These are phyloP conservation scores for Rhyacichthys aspro DNA, from an alignment of 2,797 vertebrate species.

Conservation along the genomic window DNA sequence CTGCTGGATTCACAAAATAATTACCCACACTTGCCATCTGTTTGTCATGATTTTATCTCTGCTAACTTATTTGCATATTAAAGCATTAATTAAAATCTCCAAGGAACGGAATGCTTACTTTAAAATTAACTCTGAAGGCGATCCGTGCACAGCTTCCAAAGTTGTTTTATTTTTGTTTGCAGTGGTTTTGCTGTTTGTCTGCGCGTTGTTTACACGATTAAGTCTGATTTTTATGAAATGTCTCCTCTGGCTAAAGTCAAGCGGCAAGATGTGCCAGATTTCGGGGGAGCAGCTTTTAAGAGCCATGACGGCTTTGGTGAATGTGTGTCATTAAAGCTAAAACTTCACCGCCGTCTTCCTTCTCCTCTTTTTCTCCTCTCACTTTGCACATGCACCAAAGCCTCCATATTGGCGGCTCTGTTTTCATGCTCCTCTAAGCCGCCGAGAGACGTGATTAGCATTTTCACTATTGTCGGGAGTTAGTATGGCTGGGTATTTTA, in stretches of 20 bases:
- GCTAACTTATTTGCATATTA: slow-evolving; percentile 98
- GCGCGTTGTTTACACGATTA: slow-evolving; percentile 70
- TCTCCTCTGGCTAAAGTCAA: slow-evolving; percentile 72
- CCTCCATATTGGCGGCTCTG: slow-evolving; percentile 55
- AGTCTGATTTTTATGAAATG: slow-evolving; percentile 69
- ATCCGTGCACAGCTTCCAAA: slow-evolving; percentile 67
- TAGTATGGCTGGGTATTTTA: slow-evolving; percentile 66
- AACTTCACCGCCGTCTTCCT: slow-evolving; percentile 38
- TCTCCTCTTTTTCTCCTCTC: slow-evolving; percentile 26
- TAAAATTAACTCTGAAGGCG: slow-evolving; percentile 80
- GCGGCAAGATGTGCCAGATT: slow-evolving; percentile 66
- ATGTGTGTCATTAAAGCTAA: slow-evolving; percentile 73
- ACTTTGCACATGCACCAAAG: slow-evolving; percentile 49
- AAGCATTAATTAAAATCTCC: slow-evolving; percentile 98
- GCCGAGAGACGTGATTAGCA: slow-evolving; percentile 68
- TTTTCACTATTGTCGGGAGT: slow-evolving; percentile 65
- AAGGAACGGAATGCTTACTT: slow-evolving; percentile 81
- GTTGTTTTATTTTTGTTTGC: slow-evolving; percentile 72
- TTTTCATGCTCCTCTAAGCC: slow-evolving; percentile 59
- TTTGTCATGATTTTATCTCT: slow-evolving; percentile 92
- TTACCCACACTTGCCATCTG: slow-evolving; percentile 97
- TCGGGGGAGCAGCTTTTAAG: slow-evolving; percentile 54
- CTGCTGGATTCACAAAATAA: slow-evolving; percentile 84
- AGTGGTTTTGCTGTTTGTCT: slow-evolving; percentile 64
- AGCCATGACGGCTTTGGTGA: slow-evolving; percentile 56